Evolutionary conservation across 2,888 invertebrate species (phyloP).

Genomic region (Oconnorella tubifera): DNA sequence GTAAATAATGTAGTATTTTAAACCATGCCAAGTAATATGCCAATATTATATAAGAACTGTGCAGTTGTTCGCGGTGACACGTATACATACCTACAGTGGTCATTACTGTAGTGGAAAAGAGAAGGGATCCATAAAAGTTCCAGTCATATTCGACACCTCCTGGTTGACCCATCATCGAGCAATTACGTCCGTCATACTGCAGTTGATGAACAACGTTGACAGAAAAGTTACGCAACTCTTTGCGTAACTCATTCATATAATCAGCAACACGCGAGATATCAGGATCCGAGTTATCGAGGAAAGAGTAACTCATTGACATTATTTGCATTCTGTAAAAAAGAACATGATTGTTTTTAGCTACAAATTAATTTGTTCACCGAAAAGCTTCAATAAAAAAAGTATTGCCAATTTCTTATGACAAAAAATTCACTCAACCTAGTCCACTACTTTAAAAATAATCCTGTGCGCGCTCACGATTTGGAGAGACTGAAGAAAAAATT

Average conservation of each 20-base stretch:
- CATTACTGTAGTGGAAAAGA: conserved; percentile 55
- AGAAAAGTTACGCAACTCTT: neutral
- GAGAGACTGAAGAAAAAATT: neutral
- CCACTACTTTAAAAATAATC: no score
- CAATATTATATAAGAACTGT: no score
- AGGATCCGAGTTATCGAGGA: neutral
- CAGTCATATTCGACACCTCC: conserved; percentile 48
- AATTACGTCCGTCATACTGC: conserved; percentile 50
- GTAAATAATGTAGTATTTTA: no score
- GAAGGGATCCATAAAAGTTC: conserved; percentile 51
- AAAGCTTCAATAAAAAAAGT: no score
- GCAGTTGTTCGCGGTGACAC: no score
- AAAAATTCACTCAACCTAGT: no score
- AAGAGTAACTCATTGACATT: neutral
- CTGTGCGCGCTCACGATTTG: no score
- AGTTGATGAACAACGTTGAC: conserved; percentile 40
- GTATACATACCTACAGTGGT: conserved; percentile 52
- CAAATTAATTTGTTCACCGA: no score
- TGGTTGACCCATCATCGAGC: conserved; percentile 44
- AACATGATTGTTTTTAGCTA: no score
- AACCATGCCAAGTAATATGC: no score
- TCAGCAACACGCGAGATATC: neutral
- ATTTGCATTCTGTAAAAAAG: neutral
- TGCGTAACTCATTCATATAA: neutral
- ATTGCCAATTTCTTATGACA: no score